These are phyloP conservation scores for Colletes gigas DNA, from an alignment of 1,140 invertebrate genomes.

Conservation along the genomic window DNA sequence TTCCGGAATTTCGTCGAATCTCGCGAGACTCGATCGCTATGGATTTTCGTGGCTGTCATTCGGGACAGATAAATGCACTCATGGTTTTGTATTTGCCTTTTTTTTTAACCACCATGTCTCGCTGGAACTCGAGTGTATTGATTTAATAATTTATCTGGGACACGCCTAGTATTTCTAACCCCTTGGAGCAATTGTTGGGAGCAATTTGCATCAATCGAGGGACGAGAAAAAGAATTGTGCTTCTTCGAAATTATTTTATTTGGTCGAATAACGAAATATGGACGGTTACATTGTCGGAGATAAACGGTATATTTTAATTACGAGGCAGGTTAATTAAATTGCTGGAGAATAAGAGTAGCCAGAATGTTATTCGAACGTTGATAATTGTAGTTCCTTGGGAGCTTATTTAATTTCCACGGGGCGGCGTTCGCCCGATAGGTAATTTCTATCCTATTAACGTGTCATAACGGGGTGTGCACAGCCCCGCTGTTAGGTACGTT, in stretches of 20 bases:
- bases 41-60: constrained; percentile 26
- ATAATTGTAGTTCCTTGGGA: neutral
- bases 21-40: constrained; percentile 21
- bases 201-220: no score
- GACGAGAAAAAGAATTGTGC: no score
- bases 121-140: neutral
- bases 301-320: no score
- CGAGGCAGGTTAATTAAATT: no score
- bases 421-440: neutral
- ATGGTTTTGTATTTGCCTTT: neutral
- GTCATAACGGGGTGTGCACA: constrained; percentile 4
- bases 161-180: no score
- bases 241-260: no score
- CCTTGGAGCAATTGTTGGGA: no score
- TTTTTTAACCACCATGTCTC: neutral
- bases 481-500: neutral
- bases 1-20: constrained; percentile 54
- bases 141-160: neutral
- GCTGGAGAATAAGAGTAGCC: no score
- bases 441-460: neutral
- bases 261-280: no score
- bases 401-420: constrained; percentile 9
- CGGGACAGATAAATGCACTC: constrained; percentile 61
- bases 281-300: no score
- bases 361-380: neutral